A percentile compares a stretch with the other conserved stretches of the same genome.
These are phyloP conservation scores for Catocala sponsa DNA, from an alignment of 2,888 invertebrate genomes.

Conservation along the genomic window DNA sequence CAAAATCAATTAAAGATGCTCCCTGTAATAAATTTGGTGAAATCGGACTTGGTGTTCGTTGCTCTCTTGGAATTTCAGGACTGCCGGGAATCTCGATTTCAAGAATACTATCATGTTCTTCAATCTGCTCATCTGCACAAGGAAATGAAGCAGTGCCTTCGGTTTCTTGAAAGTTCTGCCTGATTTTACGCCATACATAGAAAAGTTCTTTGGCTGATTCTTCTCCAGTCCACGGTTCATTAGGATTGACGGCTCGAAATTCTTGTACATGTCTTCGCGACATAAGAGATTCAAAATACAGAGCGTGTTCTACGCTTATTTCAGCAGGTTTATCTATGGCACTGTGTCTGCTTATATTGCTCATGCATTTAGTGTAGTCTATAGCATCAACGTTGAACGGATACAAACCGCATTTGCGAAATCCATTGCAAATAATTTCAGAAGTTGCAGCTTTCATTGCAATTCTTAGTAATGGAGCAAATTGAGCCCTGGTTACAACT, in stretches of 20 bases:
- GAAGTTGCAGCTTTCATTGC: conserved; percentile 1
- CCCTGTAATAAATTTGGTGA: conserved; percentile 4
- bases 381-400: too few relatives aligned
- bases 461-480: conserved; percentile 6
- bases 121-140: neutral
- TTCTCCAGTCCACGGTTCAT: conserved; percentile 13
- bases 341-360: too few relatives aligned
- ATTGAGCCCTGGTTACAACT: conserved; percentile 20
- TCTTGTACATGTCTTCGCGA: conserved; percentile 10
- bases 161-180: conserved; percentile 1
- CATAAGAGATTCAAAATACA: conserved; percentile 18
- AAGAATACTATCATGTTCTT: conserved; percentile 2
- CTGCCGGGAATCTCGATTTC: conserved; percentile 9
- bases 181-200: conserved; percentile 11
- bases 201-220: conserved; percentile 4
- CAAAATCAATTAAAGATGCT: neutral
- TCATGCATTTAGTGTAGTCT: too few relatives aligned
- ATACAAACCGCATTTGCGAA: neutral
- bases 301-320: conserved; percentile 18
- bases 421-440: conserved; percentile 18
- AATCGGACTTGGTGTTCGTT: conserved; percentile 8
- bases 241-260: conserved; percentile 9
- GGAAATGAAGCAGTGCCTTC: too few relatives aligned
- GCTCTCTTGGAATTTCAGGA: conserved; percentile 10
- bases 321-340: too few relatives aligned